Evolutionary conservation across 2,797 vertebrate species (phyloP).

Genomic region (Phrynocephalus forsythii): DNA sequence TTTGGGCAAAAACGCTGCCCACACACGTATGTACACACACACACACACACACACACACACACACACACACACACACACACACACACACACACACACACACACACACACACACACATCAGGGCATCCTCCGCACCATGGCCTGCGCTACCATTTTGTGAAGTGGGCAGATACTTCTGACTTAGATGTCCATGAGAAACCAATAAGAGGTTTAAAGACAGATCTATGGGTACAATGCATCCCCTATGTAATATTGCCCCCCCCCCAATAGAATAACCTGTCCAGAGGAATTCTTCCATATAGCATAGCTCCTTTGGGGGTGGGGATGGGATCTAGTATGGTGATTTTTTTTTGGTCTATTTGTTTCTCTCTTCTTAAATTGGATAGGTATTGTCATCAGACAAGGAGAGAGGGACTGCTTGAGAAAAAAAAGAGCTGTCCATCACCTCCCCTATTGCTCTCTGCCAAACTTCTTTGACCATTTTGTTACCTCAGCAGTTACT

Average conservation of each 20-base stretch:
- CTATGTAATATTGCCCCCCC: not conserved
- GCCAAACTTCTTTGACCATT: slow-evolving; percentile 29
- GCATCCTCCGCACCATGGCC: too few relatives aligned
- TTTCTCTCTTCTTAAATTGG: slow-evolving; percentile 10
- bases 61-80: too few relatives aligned
- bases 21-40: too few relatives aligned
- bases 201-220: not conserved
- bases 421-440: slow-evolving; percentile 10
- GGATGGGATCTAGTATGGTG: not conserved
- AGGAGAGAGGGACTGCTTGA: not conserved
- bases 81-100: too few relatives aligned
- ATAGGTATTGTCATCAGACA: not conserved
- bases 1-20: too few relatives aligned
- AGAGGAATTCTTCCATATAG: not conserved
- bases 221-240: not conserved
- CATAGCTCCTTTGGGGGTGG: not conserved
- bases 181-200: not conserved
- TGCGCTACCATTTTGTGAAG: not conserved
- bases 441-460: slow-evolving; percentile 6
- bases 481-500: slow-evolving; percentile 41
- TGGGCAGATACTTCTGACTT: not conserved
- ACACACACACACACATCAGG: too few relatives aligned
- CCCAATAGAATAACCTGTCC: not conserved
- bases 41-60: too few relatives aligned
- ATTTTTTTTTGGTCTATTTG: not conserved